A percentile compares a stretch with the other conserved stretches of the same genome.
phyloP scores from a whole-genome alignment of 2,888 invertebrate species.

The Cantharis lateralis region DNA sequence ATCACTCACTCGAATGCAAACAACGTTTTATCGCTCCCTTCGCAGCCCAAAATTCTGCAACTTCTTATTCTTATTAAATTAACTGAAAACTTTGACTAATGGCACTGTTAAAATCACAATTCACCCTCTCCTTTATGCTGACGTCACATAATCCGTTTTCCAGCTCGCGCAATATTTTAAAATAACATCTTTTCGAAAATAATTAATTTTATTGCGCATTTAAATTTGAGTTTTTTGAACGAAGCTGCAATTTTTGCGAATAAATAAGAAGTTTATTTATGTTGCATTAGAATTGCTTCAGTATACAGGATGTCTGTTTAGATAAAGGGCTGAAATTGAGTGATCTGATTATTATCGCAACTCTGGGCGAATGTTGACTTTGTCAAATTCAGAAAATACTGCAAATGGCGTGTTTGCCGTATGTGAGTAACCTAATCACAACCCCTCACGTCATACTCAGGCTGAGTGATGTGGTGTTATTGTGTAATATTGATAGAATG shows the following conservation, averaged over 20 bases:
- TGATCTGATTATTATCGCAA: conserved; percentile 38
- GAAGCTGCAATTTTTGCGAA: no score
- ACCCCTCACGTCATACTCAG: conserved; percentile 36
- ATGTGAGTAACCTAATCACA: conserved; percentile 36
- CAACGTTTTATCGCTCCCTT: conserved; percentile 32
- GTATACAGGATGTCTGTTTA: neutral
- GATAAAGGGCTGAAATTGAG: conserved; percentile 28
- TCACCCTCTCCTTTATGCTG: conserved; percentile 25
- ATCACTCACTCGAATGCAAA: conserved; percentile 30
- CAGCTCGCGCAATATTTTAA: neutral
- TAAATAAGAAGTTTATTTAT: neutral
- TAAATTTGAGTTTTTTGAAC: no score
- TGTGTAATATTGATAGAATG: conserved; percentile 19
- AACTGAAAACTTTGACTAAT: conserved; percentile 34
- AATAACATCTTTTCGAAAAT: neutral
- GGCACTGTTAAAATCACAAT: conserved; percentile 29
- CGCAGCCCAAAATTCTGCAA: conserved; percentile 20
- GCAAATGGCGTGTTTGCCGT: conserved; percentile 34
- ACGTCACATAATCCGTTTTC: conserved; percentile 9
- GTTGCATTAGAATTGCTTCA: neutral
- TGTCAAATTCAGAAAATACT: conserved; percentile 35
- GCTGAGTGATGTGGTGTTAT: conserved; percentile 25
- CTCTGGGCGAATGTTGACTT: conserved; percentile 37
- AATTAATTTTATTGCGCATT: neutral
- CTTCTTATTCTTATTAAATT: conserved; percentile 35